Evolutionary conservation across 2,113 vertebrate genomes (phyloP).

Genomic region (Labrus mixtus): DNA sequence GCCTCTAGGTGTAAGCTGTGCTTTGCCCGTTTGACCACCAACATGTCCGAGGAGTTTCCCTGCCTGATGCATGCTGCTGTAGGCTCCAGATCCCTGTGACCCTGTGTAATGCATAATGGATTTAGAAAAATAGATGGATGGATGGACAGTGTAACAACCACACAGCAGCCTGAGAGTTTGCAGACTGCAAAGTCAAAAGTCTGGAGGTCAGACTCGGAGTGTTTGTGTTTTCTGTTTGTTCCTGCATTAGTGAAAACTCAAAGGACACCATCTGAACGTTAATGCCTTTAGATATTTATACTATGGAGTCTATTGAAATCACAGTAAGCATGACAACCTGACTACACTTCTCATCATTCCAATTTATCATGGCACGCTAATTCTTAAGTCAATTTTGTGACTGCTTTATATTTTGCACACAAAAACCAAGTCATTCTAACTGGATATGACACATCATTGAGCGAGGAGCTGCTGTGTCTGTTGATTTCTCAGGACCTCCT

Average conservation of each 20-base stretch:
- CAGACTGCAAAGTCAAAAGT: not conserved
- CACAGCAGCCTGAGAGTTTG: not conserved
- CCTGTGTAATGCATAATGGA: slow-evolving; percentile 10
- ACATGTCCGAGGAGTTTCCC: not conserved
- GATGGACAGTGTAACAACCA: not conserved
- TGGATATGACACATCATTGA: not conserved
- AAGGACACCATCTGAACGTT: not conserved
- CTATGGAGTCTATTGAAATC: too few relatives aligned
- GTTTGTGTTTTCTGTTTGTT: not conserved
- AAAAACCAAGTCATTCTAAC: not conserved
- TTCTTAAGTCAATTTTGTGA: too few relatives aligned
- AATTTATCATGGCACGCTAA: not conserved
- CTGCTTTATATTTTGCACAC: not conserved
- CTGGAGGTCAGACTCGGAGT: not conserved
- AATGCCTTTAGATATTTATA: not conserved
- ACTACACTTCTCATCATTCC: too few relatives aligned
- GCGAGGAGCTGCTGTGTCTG: not conserved
- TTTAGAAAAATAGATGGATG: not conserved
- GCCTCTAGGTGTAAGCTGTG: slow-evolving; percentile 13
- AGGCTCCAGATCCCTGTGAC: not conserved
- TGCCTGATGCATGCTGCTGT: slow-evolving; percentile 21
- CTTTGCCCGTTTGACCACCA: slow-evolving; percentile 13
- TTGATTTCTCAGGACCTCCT: not conserved
- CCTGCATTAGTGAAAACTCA: not conserved
- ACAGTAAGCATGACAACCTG: too few relatives aligned